Evolutionary conservation across 2,797 vertebrate genomes (phyloP), one percentile per base, ranked within the genome.

Genomic region (Ficedula albicollis): DNA sequence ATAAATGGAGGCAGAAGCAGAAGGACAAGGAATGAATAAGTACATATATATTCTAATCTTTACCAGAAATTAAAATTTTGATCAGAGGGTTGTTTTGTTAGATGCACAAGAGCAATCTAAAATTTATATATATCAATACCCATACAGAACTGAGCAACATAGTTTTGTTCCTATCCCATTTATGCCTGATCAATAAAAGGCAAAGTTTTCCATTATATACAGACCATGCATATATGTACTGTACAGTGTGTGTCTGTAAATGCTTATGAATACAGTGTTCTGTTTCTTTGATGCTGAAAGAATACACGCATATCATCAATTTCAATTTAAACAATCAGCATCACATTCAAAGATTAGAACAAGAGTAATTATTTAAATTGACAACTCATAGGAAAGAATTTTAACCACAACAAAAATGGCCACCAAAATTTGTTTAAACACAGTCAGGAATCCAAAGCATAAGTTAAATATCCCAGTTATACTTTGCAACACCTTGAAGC

Each of bases 191-290:
- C 8, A 64, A 16, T 56, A 39, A 77, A 55, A n/a, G 17, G 9
- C 16, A 59, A 69, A 23, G 7, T 34, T 16, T 89, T 80, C 18
- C 7, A 25, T 51, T 58, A 13, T 10, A 62, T 9, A 63, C 7
- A 41, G 17, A 49, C 16, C 1, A 0, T 22, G 8, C 30, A 34
- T 2, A 7, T 39, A 49, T 8, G 3, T 34, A 15, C 2, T 23
- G 5, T 15, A 48, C 0, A 13, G 4, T 51, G 8, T 51, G 7
- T 30, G 6, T 30, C 22, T 67, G 11, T 29, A 55, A 82, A 44
- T 43, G 8, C 4, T 5, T 2, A 25, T 48, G 29, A 80, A 52
- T 26, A 36, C 10, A 69, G 6, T 17, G 6, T n/a, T 36, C 19
- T 26, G 9, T 48, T 85, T 83, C 20, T 69, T 54, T 48, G 52